Conservation (phyloP, 2,113 vertebrate species). For the Myrmophylax atrothorax region DNA sequence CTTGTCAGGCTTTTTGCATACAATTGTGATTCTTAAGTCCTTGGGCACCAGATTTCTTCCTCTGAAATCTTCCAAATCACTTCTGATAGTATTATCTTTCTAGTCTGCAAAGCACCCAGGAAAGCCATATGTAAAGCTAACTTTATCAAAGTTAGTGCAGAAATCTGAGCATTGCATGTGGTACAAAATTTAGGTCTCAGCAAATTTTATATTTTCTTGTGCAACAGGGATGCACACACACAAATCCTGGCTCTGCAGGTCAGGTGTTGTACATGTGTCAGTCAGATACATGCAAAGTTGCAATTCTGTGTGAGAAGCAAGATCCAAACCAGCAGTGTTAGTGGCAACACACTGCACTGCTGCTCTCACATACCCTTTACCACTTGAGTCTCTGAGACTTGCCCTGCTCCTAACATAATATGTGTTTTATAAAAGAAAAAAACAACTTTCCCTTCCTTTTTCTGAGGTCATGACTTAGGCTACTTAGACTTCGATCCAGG, state of each 20-base stretch:
- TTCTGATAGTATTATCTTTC: neutral
- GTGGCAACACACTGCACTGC: neutral
- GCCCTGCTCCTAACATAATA: neutral
- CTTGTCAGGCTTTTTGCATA: neutral
- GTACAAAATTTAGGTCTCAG: neutral
- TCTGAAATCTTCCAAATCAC: neutral
- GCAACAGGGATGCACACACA: neutral
- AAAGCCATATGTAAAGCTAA: neutral
- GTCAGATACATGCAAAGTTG: neutral
- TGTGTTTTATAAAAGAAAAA: neutral
- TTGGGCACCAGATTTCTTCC: neutral
- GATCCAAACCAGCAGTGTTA: neutral
- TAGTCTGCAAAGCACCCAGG: neutral
- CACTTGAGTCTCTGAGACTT: accelerated
- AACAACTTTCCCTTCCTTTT: neutral
- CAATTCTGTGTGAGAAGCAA: neutral
- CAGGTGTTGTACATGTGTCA: neutral
- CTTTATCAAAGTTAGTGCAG: neutral
- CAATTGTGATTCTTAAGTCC: neutral
- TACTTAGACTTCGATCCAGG: neutral
- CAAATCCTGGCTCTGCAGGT: neutral
- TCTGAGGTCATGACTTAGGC: neutral
- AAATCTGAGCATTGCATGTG: neutral
- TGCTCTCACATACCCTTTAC: neutral
- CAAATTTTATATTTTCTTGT: neutral